A percentile compares a stretch with the other conserved stretches of the same genome.
Conservation (phyloP, 2,797 vertebrate species). For the Artibeus lituratus region DNA sequence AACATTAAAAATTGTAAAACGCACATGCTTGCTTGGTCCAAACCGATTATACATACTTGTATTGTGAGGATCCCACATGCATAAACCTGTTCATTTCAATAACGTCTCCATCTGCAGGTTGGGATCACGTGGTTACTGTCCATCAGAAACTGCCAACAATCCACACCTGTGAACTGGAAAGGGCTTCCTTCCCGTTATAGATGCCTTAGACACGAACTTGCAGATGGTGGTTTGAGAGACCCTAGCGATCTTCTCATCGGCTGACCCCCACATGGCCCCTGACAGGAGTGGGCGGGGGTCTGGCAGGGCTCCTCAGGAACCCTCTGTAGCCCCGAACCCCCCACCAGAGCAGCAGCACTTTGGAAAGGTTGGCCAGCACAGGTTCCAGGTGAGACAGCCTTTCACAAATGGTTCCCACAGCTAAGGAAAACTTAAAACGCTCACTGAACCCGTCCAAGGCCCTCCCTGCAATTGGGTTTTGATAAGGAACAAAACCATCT, state of each 20-base stretch:
- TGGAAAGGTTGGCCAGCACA: not conserved
- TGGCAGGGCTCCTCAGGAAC: not conserved
- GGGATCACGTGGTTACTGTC: not conserved
- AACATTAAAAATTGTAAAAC: not conserved
- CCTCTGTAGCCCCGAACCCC: not conserved
- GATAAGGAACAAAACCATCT: not conserved
- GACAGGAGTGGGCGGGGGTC: too few species aligned
- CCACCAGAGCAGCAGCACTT: not conserved
- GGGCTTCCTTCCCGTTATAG: not conserved
- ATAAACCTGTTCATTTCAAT: not conserved
- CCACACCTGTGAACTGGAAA: not conserved
- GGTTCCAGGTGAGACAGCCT: not conserved
- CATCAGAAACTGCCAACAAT: not conserved
- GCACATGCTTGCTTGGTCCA: not conserved
- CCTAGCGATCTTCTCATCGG: not conserved
- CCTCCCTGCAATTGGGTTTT: not conserved
- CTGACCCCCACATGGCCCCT: not conserved
- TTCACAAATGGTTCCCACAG: not conserved
- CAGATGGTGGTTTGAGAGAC: not conserved
- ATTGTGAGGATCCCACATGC: not conserved
- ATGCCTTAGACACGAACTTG: not conserved
- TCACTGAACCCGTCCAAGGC: not conserved
- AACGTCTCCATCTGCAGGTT: not conserved
- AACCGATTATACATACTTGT: not conserved
- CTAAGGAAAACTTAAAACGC: not conserved